phyloP scores from a whole-genome alignment of 2,113 vertebrate species.

The Gymnobelideus leadbeateri region DNA sequence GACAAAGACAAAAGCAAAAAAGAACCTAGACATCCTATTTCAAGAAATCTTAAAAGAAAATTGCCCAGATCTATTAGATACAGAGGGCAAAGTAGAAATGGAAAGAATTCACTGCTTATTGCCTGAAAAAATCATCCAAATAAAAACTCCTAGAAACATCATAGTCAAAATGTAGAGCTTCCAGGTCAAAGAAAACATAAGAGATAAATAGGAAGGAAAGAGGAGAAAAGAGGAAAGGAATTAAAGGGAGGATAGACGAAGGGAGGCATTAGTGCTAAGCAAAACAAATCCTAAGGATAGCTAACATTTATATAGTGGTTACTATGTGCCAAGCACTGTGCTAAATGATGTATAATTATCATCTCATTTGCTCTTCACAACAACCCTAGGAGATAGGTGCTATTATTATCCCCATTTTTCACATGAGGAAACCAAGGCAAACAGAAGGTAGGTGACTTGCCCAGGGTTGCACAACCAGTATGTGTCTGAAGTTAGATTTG shows the following conservation, averaged over 20 bases:
- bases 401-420: neutral
- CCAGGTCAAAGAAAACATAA: neutral
- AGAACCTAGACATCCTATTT: neutral
- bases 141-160: neutral
- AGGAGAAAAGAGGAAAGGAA: neutral
- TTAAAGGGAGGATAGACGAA: neutral
- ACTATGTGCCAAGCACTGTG: neutral
- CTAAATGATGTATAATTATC: neutral
- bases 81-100: neutral
- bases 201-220: neutral
- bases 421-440: neutral
- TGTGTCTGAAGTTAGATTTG: neutral
- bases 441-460: neutral
- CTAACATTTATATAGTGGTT: neutral
- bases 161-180: neutral
- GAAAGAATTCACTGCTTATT: neutral
- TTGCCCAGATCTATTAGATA: neutral
- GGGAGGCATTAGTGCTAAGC: neutral
- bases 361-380: neutral
- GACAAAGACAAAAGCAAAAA: neutral
- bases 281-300: neutral
- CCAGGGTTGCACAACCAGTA: neutral
- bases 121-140: neutral
- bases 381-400: neutral
- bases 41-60: neutral